These are phyloP conservation scores for Eurytemora carolleeae DNA, from an alignment of 1,140 invertebrate genomes.

Conservation along the genomic window DNA sequence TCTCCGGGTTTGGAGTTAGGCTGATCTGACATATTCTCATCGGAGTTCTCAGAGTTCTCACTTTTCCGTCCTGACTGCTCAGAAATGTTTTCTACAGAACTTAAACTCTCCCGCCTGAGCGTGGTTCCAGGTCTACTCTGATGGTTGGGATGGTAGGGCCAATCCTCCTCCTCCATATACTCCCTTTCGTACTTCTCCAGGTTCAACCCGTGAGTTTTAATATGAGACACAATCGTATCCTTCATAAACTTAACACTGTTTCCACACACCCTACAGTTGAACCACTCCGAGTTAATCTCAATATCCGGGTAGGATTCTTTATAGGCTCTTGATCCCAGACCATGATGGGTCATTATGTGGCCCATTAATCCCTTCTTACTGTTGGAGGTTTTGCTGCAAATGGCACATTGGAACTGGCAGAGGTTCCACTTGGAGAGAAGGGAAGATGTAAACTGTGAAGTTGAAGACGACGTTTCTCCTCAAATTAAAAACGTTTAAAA, in stretches of 20 bases:
- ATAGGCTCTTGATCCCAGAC: background rate
- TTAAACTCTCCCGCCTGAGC: too few species aligned
- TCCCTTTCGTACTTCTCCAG: background rate
- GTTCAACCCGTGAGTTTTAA: background rate
- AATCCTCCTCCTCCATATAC: background rate
- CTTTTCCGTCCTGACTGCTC: too few species aligned
- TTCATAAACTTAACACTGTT: background rate
- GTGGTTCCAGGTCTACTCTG: background rate
- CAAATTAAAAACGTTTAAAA: too few species aligned
- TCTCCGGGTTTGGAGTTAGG: too few species aligned
- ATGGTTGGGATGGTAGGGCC: background rate
- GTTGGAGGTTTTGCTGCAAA: background rate
- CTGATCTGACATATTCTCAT: too few species aligned
- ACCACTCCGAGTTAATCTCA: background rate
- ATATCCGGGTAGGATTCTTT: background rate
- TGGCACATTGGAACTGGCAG: background rate
- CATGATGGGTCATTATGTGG: background rate
- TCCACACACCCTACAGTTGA: background rate
- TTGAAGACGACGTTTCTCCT: too few species aligned
- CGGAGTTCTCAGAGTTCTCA: too few species aligned
- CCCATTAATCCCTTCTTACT: background rate
- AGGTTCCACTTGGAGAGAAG: background rate
- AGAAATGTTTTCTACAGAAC: too few species aligned
- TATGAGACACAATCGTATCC: background rate
- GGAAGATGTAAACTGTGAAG: too few species aligned